Evolutionary conservation across 2,888 invertebrate species (phyloP), one percentile per base, ranked within the genome.

Genomic region (Hanleya hanleyi): DNA sequence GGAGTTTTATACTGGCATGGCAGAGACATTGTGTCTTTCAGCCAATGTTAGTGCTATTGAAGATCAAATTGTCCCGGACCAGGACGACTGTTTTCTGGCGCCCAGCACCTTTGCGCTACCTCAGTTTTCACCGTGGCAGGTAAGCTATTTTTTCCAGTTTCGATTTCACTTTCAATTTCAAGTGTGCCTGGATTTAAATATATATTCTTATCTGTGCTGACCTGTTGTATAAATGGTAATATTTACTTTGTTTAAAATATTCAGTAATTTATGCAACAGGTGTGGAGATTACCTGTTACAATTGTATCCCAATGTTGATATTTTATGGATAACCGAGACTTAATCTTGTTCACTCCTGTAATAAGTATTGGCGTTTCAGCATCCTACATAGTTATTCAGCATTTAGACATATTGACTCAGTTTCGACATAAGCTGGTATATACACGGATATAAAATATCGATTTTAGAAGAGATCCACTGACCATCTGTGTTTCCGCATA

Each of bases 1-100:
- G n/a, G n/a, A n/a, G n/a, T n/a, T n/a, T n/a, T n/a, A n/a, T 57
- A 57, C 57, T 4, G 57, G 57, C 18, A 57, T 57, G 57, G 57
- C 57, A 15, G 29, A 57, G 9, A 57, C 57, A 26, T 29, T 26
- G 18, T 57, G 57, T 57, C 15, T 57, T 15, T 57, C 57, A 18
- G 22, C 57, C 15, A 29, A 29, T 4, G 32, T 15, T 29, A 15
- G 57, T 4, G 26, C 15, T 29, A 26, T 29, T 57, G 57, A 57
- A 15, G 57, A 57, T 57, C 57, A 57, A 57, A 57, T 57, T 57
- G 57, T 57, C 4, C 57, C 57, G 1, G 57, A 57, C 29, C 57
- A 57, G 26, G 47, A 47, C 47, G 47, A 47, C 47, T 47, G 47
- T 47, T 47, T 47, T 57, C 26, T 57, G 22, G 57, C 29, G 57